A percentile compares a stretch with the other conserved stretches of the same genome.
Conservation (phyloP, 2,113 vertebrate species). For the Halcyon senegalensis region DNA sequence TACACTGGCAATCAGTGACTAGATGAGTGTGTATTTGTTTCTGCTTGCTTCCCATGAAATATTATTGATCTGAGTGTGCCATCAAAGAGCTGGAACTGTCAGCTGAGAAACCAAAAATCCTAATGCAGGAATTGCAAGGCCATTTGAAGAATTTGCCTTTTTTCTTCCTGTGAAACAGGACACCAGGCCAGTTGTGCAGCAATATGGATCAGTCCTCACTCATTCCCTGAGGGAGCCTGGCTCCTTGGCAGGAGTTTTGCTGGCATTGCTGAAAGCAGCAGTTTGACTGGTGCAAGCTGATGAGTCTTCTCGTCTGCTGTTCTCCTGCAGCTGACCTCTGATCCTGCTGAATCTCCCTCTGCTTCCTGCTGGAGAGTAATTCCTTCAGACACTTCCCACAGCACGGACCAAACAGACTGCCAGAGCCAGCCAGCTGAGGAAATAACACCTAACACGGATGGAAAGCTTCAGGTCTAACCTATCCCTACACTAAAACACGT, state of each 20-base stretch:
- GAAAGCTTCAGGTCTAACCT: not conserved
- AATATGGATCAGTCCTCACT: not conserved
- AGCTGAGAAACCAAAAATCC: conserved; percentile 29
- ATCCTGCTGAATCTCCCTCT: not conserved
- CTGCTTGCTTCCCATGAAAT: conserved; percentile 73
- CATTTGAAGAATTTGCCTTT: not conserved
- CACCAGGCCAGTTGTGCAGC: not conserved
- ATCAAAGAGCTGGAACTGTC: conserved; percentile 44
- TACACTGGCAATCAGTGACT: conserved; percentile 68
- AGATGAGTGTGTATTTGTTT: conserved; percentile 67
- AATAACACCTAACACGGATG: not conserved
- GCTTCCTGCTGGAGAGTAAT: not conserved
- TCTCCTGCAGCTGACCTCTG: conserved; percentile 12
- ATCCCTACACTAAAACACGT: not conserved
- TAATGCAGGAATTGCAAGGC: conserved; percentile 12
- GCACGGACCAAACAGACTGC: not conserved
- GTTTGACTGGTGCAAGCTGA: not conserved
- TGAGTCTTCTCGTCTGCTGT: not conserved
- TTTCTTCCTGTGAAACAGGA: conserved; percentile 2
- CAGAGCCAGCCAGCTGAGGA: not conserved
- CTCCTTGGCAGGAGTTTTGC: not conserved
- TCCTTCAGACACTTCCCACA: not conserved
- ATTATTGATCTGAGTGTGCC: conserved; percentile 51
- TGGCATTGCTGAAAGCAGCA: not conserved
- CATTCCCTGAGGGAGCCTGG: not conserved